Conservation (phyloP, 2,113 vertebrate genomes). For the Puma concolor region DNA sequence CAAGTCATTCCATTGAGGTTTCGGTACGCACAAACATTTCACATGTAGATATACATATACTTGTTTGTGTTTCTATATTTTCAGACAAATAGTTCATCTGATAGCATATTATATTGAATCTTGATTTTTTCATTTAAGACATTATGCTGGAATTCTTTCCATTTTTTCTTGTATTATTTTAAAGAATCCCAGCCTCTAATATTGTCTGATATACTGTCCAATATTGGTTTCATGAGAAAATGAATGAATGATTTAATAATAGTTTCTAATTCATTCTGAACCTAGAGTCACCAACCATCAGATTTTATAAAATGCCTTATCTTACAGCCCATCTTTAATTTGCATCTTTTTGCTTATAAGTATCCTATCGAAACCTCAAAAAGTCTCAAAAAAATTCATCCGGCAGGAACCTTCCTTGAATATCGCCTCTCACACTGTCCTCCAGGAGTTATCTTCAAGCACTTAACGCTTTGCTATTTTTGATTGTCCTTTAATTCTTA, state of each 20-base stretch:
- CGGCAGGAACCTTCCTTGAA: not conserved
- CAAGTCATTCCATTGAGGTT: not conserved
- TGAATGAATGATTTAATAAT: not conserved
- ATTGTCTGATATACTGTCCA: not conserved
- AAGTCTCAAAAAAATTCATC: not conserved
- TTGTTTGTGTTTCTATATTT: not conserved
- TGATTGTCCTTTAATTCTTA: not conserved
- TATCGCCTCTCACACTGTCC: not conserved
- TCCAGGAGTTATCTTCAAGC: not conserved
- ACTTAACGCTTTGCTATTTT: not conserved
- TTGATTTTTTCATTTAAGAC: not conserved
- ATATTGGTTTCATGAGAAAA: not conserved
- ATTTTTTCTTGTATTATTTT: constrained; percentile 31
- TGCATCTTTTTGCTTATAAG: not conserved
- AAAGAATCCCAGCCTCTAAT: not conserved
- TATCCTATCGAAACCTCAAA: not conserved
- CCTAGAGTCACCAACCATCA: not conserved
- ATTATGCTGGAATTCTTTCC: not conserved
- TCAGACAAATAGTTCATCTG: not conserved
- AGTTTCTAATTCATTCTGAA: not conserved
- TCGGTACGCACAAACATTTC: not conserved
- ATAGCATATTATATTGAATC: not conserved
- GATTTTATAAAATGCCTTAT: not conserved
- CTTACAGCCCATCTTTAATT: not conserved
- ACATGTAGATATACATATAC: not conserved